phyloP scores from a whole-genome alignment of 2,888 invertebrate species.

The Vannuccia rotundouncinata region DNA sequence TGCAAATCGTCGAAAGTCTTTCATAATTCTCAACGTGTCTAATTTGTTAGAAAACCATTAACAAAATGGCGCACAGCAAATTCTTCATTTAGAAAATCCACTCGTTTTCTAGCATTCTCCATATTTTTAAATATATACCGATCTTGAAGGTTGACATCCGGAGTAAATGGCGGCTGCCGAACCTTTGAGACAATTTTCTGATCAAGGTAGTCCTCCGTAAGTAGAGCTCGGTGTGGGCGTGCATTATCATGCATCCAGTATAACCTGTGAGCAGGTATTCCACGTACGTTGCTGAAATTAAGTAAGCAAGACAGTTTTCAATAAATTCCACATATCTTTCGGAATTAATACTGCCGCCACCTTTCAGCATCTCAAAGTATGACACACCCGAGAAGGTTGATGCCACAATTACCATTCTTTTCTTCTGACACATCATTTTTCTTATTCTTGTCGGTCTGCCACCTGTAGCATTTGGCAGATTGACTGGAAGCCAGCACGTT shows the following conservation, averaged over 20 bases:
- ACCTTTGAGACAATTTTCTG: neutral
- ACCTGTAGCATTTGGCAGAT: neutral
- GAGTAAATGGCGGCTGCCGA: constrained; percentile 2
- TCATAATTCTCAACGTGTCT: neutral
- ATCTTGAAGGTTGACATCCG: constrained; percentile 10
- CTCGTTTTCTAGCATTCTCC: neutral
- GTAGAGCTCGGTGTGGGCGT: neutral
- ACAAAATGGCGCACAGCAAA: neutral
- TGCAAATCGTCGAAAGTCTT: neutral
- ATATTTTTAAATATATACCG: constrained; percentile 22
- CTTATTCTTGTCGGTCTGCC: neutral
- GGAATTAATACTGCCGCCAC: neutral
- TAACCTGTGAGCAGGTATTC: neutral
- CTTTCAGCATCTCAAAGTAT: neutral
- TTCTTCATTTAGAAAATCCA: neutral
- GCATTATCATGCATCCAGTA: constrained; percentile 35
- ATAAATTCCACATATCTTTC: neutral
- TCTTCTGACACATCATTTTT: neutral
- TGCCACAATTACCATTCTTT: neutral
- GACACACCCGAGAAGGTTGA: neutral
- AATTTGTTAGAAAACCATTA: neutral
- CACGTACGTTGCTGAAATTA: neutral
- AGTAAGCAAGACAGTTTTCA: neutral
- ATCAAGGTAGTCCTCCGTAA: constrained; percentile 1
- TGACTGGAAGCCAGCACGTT: neutral